These are phyloP conservation scores for Ciconia maguari DNA, from an alignment of 2,113 vertebrate species.

Conservation along the genomic window DNA sequence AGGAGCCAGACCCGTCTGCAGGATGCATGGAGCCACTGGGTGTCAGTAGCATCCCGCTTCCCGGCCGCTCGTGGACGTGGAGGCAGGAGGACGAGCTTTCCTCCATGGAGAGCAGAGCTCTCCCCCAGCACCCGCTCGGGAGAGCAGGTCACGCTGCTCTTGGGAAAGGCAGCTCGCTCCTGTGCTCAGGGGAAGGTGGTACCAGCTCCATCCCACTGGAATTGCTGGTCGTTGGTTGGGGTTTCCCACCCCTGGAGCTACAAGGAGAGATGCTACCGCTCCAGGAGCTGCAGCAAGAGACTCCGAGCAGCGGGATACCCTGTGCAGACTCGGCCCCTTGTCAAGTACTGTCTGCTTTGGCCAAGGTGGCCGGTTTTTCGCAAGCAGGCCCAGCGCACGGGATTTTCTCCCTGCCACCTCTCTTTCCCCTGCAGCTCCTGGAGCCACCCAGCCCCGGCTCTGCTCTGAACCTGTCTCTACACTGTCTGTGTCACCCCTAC, in stretches of 20 bases:
- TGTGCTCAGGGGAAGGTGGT: not conserved
- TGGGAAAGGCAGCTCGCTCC: not conserved
- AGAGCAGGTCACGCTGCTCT: not conserved
- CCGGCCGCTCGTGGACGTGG: not conserved
- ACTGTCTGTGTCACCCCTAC: not conserved
- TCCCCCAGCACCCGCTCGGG: fast-evolving
- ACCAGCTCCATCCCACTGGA: not conserved
- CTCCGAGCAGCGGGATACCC: not conserved
- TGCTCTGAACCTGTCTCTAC: not conserved
- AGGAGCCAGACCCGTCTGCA: not conserved
- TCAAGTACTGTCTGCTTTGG: not conserved
- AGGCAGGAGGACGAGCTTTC: not conserved
- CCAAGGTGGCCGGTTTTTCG: not conserved
- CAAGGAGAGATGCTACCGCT: not conserved
- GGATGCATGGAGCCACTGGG: slow-evolving; percentile 48
- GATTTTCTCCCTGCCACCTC: not conserved
- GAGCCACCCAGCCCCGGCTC: not conserved
- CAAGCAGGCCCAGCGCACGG: not conserved
- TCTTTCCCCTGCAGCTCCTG: not conserved
- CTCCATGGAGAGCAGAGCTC: not conserved
- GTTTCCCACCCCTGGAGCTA: not conserved
- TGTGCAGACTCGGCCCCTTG: not conserved
- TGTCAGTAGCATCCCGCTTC: slow-evolving; percentile 61
- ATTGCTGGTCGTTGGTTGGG: not conserved
- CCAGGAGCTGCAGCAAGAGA: not conserved